Evolutionary conservation across 2,888 invertebrate species (phyloP).

Genomic region (Diloba caeruleocephala): DNA sequence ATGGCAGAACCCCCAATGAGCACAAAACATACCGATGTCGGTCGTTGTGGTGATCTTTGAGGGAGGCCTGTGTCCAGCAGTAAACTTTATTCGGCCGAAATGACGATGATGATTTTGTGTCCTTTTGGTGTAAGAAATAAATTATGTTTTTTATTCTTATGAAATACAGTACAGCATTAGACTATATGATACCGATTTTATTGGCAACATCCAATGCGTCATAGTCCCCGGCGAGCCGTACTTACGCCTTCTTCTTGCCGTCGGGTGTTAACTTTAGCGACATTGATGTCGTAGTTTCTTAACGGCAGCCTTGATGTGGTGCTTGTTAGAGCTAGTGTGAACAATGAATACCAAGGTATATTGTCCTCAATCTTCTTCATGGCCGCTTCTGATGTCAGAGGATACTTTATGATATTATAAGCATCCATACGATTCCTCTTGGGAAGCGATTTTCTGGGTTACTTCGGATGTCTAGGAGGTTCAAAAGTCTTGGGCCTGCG

Average conservation of each 20-base stretch:
- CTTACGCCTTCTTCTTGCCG: constrained; percentile 99
- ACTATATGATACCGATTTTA: constrained; percentile 99
- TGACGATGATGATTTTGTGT: too few species aligned
- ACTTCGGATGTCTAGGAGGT: constrained; percentile 97
- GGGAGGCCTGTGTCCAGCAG: too few species aligned
- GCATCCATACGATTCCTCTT: constrained; percentile 98
- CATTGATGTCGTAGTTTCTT: constrained; percentile 99
- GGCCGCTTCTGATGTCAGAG: constrained; percentile 99
- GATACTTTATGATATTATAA: constrained; percentile 99
- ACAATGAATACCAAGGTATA: constrained; percentile 99
- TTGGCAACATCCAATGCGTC: constrained; percentile 99
- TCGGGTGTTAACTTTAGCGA: constrained; percentile 99
- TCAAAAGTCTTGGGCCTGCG: constrained; percentile 97
- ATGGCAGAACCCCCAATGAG: too few species aligned
- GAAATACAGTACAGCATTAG: constrained; percentile 71
- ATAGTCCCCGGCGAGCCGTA: constrained; percentile 98
- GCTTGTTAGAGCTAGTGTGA: constrained; percentile 98
- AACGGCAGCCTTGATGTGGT: constrained; percentile 98
- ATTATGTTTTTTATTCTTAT: constrained; percentile 84
- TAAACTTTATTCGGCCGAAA: too few species aligned
- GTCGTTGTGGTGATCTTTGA: too few species aligned
- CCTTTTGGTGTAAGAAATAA: too few species aligned
- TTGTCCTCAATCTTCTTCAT: constrained; percentile 99
- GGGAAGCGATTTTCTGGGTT: constrained; percentile 98
- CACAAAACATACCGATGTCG: too few species aligned